A percentile compares a stretch with the other conserved stretches of the same genome.
Conservation (phyloP, 2,113 vertebrate species). For the zebrafish (Danio rerio) region GRCz12tu NC_133194.1:24791501-24792000, state of each 20-base stretch:
- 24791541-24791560: too few relatives aligned
- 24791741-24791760: not conserved
- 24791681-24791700: not conserved
- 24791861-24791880: not conserved
- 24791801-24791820: not conserved
- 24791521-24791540: too few relatives aligned
- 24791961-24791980: not conserved
- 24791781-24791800: not conserved
- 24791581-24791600: too few relatives aligned
- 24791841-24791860: not conserved
- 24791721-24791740: not conserved
- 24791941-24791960: not conserved
- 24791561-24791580: too few relatives aligned
- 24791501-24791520: too few relatives aligned
- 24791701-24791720: not conserved
- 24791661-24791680: conserved; percentile 1
- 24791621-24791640: too few relatives aligned
- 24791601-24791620: too few relatives aligned
- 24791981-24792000: not conserved
- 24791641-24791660: not conserved
- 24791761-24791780: not conserved
- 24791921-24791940: not conserved
- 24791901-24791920: not conserved
- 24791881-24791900: not conserved
- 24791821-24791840: not conserved